Evolutionary conservation across 2,113 vertebrate genomes (phyloP), one percentile per base, ranked within the genome.

Genomic region (Phasianus colchicus): DNA sequence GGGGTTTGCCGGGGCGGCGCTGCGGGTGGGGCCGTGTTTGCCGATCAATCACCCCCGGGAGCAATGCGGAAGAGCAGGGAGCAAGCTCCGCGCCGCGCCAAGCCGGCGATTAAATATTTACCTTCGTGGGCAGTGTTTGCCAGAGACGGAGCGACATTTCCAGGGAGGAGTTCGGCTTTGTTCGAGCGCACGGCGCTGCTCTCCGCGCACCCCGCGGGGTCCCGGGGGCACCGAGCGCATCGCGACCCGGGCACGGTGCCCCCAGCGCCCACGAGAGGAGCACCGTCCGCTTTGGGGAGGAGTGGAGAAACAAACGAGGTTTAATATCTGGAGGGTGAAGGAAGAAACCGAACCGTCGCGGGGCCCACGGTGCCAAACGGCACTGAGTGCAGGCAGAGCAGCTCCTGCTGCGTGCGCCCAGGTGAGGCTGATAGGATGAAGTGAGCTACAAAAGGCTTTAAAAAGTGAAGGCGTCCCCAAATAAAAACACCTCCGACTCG

Each of bases 71-170:
- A 83, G 87, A 55, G 81, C 3, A 12, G 24, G 13, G 50, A 58
- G 2, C 4, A 24, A 70, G 67, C 85, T 14, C 50, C 13, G 40
- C 30, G 1, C 82, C 38, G 36, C 42, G 50, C 95, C 92, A 90
- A 94, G 92, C 88, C 90, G 82, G 89, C 82, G 82, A 94, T 94
- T 95, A 93, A 95, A 96, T 96, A 95, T 96, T 97, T 92, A 96
- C 89, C 85, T 94, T 93, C 52, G 52, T 29, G 27, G 82, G 65
- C 86, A 9, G 13, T 55, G 83, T 89, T 90, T 95, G 95, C 84
- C 80, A 36, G 75, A 17, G 86, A 87, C 34, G 69, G 93, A 92
- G 80, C 48, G 21, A 27, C 34, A 9, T 82, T 83, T 75, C 93
- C 83, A 92, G 86, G 92, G 85, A 72, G 92, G 86, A 94, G 95